Conservation (phyloP, 2,797 vertebrate species). For the Lophius americanus region DNA sequence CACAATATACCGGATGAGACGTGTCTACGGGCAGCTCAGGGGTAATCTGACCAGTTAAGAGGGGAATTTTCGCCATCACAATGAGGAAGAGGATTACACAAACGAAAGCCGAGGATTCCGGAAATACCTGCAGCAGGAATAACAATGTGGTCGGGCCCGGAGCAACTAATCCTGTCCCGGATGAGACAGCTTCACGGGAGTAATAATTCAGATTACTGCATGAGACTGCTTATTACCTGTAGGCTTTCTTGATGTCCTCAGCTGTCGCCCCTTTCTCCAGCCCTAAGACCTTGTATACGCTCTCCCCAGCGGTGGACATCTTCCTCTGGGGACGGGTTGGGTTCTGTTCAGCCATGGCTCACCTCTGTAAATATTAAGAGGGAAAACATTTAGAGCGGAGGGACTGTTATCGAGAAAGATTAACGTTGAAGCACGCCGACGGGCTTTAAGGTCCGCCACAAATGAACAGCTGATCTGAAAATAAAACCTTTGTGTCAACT, state of each 20-base stretch:
- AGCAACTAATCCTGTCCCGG: constrained; percentile 14
- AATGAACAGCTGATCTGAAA: neutral
- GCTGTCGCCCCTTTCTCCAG: constrained; percentile 90
- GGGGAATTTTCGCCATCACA: neutral
- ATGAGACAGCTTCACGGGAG: neutral
- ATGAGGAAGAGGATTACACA: constrained; percentile 15
- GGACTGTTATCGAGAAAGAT: neutral
- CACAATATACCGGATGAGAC: neutral
- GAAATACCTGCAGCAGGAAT: constrained; percentile 14
- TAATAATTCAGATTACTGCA: neutral
- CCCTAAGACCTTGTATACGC: constrained; percentile 88
- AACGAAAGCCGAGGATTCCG: constrained; percentile 9
- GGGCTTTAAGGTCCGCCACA: no score
- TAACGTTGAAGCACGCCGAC: no score
- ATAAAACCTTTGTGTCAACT: neutral
- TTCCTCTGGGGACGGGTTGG: constrained; percentile 80
- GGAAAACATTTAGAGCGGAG: neutral
- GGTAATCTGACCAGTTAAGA: neutral
- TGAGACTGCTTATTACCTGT: constrained; percentile 81
- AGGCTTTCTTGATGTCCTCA: constrained; percentile 92
- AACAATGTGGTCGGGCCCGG: neutral
- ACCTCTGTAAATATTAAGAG: constrained; percentile 52
- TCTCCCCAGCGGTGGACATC: constrained; percentile 89
- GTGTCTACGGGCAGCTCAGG: neutral
- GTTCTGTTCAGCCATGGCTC: constrained; percentile 85